Evolutionary conservation across 2,888 invertebrate genomes (phyloP).

Genomic region (Agrilus biguttatus): DNA sequence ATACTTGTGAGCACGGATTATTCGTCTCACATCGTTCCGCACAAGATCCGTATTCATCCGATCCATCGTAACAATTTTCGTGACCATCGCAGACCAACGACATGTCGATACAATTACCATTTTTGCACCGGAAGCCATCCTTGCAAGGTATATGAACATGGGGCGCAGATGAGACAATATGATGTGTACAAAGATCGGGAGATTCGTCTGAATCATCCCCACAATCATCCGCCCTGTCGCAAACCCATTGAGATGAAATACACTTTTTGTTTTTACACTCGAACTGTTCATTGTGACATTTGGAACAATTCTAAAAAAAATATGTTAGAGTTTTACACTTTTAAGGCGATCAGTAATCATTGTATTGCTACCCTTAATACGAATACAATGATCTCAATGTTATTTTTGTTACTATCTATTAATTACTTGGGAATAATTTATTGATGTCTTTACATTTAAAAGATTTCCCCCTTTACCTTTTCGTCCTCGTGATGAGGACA

Average conservation of each 20-base stretch:
- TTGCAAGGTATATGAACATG: constrained; percentile 19
- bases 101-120: constrained; percentile 51
- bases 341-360: too few species aligned
- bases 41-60: constrained; percentile 56
- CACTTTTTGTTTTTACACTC: constrained; percentile 44
- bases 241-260: constrained; percentile 41
- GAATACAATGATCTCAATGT: too few species aligned
- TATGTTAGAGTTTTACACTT: too few species aligned
- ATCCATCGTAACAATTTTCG: constrained; percentile 49
- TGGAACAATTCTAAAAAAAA: constrained; percentile 15
- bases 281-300: constrained; percentile 37
- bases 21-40: constrained; percentile 31
- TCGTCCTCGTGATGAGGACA: constrained; percentile 66
- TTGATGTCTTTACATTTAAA: too few species aligned
- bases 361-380: too few species aligned
- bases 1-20: constrained; percentile 40
- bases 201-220: constrained; percentile 61
- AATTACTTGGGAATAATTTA: too few species aligned
- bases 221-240: constrained; percentile 52
- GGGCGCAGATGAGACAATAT: constrained; percentile 2
- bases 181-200: constrained; percentile 16
- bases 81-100: constrained; percentile 46
- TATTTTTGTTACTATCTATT: too few species aligned
- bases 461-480: constrained; percentile 4
- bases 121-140: constrained; percentile 36